Percentiles rank a stretch among this genome's conserved stretches.
Conservation (phyloP, 2,113 vertebrate species). For the Gasterosteus nipponicus region DNA sequence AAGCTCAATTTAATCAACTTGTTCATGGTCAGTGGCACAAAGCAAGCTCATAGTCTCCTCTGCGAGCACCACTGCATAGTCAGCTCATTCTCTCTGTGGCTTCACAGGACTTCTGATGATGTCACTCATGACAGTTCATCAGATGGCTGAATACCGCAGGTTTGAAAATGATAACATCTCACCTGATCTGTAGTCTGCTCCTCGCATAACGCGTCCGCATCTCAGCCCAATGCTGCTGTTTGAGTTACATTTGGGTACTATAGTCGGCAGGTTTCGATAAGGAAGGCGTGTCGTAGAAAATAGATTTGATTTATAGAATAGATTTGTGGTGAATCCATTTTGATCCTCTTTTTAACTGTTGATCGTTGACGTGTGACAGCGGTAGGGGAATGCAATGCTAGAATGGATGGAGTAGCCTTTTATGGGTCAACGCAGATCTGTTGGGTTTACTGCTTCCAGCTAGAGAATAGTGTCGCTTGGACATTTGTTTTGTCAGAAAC, state of each 20-base stretch:
- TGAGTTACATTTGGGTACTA: neutral
- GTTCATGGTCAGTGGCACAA: neutral
- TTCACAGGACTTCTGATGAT: neutral
- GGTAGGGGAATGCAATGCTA: neutral
- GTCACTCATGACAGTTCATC: neutral
- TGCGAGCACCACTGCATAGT: neutral
- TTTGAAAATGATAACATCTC: neutral
- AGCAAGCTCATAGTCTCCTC: neutral
- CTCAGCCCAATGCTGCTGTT: neutral
- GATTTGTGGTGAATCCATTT: neutral
- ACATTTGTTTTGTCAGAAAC: neutral
- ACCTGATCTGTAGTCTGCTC: neutral
- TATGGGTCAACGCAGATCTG: neutral
- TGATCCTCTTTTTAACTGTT: neutral
- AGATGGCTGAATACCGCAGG: neutral
- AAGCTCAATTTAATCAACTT: slow-evolving; percentile 8
- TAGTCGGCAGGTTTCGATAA: neutral
- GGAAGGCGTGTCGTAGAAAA: neutral
- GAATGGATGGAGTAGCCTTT: neutral
- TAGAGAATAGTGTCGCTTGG: neutral
- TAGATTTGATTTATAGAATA: too few relatives aligned
- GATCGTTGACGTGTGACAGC: neutral
- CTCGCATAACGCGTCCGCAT: neutral
- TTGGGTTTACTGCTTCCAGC: neutral
- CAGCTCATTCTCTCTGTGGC: neutral